Base-by-base conservation (phyloP, 2,113 vertebrate species). In the Platichthys stellatus region DNA sequence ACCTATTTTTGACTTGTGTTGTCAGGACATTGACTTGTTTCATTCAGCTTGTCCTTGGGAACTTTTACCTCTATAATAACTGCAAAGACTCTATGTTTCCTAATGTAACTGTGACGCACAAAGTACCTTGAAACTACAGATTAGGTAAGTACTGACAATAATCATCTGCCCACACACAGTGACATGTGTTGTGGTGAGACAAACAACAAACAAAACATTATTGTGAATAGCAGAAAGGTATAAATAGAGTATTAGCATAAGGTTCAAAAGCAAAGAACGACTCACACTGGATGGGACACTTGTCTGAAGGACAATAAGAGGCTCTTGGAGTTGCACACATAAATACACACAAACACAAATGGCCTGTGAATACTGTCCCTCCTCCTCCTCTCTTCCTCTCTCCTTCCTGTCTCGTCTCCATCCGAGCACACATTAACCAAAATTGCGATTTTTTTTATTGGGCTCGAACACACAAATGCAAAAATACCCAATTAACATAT, bases 211-310 rank as follows among this genome's bases (percentile, higher is more conserved):
- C 60, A 68, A 73, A 76, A 77, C n/a, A 61, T 67, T 59, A 82
- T 28, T 77, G 31, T 84, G 76, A 86, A 82, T 74, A 57, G 35
- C 49, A 83, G 80, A 83, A 64, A 64, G 70, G 75, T 81, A 59
- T 83, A 69, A 89, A 84, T 26, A 75, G 45, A 26, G 28, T 47
- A 86, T 91, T 90, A 81, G 84, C 90, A 87, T 90, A 67, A 77
- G 63, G 57, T 72, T 87, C 74, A 87, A 87, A 78, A 67, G 83
- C 67, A 76, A 80, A 67, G 26, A 78, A 80, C 56, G 71, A 66
- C 60, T 74, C 43, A 49, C 28, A 45, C 45, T 74, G 5, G 35
- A 81, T 56, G n/a, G 20, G 67, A 81, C 81, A 58, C 28, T 28
- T 28, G 31, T 31, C 31, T 31, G 31, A 31, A 31, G 31, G 31